Conservation (phyloP, 2,888 invertebrate species). For the Hypsopygia costalis region DNA sequence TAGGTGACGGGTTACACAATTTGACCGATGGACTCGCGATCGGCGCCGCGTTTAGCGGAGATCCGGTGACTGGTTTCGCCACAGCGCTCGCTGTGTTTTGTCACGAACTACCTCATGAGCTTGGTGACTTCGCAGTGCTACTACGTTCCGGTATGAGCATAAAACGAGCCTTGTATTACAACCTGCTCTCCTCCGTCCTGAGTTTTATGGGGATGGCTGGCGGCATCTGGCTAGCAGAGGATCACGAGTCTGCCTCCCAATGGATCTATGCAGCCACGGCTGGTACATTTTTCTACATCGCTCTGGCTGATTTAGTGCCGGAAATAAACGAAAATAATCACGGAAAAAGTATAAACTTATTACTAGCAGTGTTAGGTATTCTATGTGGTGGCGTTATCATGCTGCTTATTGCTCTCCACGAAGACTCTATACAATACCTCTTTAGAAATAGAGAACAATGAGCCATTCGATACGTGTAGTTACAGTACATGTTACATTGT, state of each 20-base stretch:
- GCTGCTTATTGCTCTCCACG: conserved; percentile 87
- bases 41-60: conserved; percentile 88
- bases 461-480: conserved; percentile 20
- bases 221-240: conserved; percentile 85
- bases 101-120: conserved; percentile 90
- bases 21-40: conserved; percentile 90
- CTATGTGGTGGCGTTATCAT: conserved; percentile 85
- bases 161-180: conserved; percentile 85
- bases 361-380: conserved; percentile 85
- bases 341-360: conserved; percentile 73
- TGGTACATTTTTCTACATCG: conserved; percentile 90
- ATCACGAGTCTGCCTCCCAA: conserved; percentile 83
- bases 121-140: conserved; percentile 90
- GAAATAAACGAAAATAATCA: conserved; percentile 79
- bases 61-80: conserved; percentile 87
- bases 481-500: conserved; percentile 11
- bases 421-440: conserved; percentile 79
- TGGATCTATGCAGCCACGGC: conserved; percentile 91
- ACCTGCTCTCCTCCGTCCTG: conserved; percentile 86
- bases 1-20: conserved; percentile 90
- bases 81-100: conserved; percentile 90
- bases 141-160: conserved; percentile 88
- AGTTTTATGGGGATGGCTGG: conserved; percentile 88
- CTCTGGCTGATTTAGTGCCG: conserved; percentile 88
- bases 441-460: conserved; percentile 69